These are phyloP conservation scores for Schizothorax lantsangensis DNA, from an alignment of 2,797 vertebrate genomes.

Conservation along the genomic window DNA sequence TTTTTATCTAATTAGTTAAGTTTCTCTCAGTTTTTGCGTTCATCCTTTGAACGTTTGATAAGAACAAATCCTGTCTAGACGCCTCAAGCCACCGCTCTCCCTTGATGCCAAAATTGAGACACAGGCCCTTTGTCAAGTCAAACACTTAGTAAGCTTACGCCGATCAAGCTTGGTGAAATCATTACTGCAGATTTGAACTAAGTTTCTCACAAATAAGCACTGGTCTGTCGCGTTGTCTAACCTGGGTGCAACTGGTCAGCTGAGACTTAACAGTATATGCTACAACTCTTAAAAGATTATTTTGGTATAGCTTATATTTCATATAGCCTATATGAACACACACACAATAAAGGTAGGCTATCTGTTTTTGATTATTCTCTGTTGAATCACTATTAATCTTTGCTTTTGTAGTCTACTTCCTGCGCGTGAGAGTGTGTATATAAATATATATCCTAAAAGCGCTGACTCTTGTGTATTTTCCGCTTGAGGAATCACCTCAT, in stretches of 20 bases:
- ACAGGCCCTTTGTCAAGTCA: conserved; percentile 32
- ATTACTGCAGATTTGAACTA: neutral
- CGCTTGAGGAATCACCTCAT: conserved; percentile 68
- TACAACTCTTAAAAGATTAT: neutral
- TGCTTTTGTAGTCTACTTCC: conserved; percentile 43
- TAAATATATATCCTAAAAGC: conserved; percentile 57
- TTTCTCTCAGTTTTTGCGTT: conserved; percentile 48
- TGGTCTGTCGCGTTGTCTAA: neutral
- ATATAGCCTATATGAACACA: neutral
- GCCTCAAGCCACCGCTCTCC: conserved; percentile 51
- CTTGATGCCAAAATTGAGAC: conserved; percentile 19
- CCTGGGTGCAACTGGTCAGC: neutral
- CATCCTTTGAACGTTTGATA: conserved; percentile 69
- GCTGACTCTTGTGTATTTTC: conserved; percentile 64
- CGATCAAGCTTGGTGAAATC: conserved; percentile 30
- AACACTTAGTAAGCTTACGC: conserved; percentile 24
- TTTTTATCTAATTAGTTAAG: neutral
- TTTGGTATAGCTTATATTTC: neutral
- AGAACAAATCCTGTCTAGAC: conserved; percentile 77
- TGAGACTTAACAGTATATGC: neutral
- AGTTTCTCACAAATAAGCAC: conserved; percentile 16
- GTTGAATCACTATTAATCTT: conserved; percentile 6
- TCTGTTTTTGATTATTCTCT: neutral
- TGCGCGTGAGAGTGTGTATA: conserved; percentile 31
- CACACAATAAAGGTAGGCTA: neutral